These are phyloP conservation scores for Drosophila kohkoa DNA, from an alignment of 1,140 invertebrate genomes.

Conservation along the genomic window DNA sequence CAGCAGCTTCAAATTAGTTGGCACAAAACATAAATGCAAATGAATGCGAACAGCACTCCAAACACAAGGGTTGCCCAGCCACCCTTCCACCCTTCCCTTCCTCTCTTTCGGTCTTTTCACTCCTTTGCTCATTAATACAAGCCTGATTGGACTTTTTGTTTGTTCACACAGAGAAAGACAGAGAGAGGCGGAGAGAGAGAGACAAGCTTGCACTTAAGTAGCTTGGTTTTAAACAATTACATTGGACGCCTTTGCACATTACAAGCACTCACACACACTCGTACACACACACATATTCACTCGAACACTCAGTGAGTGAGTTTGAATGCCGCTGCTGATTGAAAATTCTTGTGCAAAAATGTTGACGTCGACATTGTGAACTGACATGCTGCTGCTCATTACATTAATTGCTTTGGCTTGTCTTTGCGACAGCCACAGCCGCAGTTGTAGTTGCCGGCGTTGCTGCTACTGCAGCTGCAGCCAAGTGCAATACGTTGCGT, in stretches of 20 bases:
- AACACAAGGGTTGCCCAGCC: constrained; percentile 16
- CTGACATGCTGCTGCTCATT: constrained; percentile 81
- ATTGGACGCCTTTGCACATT: constrained; percentile 79
- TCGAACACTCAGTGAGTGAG: neutral
- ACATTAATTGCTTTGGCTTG: constrained; percentile 83
- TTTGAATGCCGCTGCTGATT: constrained; percentile 70
- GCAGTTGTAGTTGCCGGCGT: neutral
- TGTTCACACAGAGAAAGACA: constrained; percentile 28
- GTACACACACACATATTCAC: neutral
- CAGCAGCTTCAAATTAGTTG: constrained; percentile 76
- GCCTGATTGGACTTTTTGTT: constrained; percentile 81
- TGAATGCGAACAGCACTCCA: constrained; percentile 62
- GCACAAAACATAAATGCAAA: constrained; percentile 83
- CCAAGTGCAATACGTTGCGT: constrained; percentile 64
- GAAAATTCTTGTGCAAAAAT: constrained; percentile 83
- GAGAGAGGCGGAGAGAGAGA: neutral
- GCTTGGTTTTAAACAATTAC: constrained; percentile 80
- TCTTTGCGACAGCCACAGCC: constrained; percentile 72
- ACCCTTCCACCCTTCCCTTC: neutral
- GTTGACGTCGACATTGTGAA: constrained; percentile 77
- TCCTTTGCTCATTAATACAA: constrained; percentile 70
- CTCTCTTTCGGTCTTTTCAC: neutral
- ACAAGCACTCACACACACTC: constrained; percentile 36
- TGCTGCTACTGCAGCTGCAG: neutral
- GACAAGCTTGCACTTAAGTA: constrained; percentile 69